Conservation (phyloP, 1,140 invertebrate species). For the Drosophila novamexicana region DNA sequence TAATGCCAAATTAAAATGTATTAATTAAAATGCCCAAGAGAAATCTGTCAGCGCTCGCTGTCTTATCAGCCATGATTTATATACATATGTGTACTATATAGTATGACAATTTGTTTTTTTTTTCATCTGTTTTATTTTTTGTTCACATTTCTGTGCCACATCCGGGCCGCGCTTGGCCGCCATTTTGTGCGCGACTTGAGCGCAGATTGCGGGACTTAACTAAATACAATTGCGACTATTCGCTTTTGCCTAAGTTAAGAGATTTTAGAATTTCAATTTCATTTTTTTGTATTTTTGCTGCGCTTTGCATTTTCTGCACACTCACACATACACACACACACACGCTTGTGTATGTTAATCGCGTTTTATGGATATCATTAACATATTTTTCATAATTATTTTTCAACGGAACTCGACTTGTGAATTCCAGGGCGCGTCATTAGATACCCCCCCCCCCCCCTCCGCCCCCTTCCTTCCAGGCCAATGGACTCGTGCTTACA, state of each 20-base stretch:
- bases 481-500: conserved; percentile 62
- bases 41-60: conserved; percentile 33
- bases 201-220: conserved; percentile 52
- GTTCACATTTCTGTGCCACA: conserved; percentile 63
- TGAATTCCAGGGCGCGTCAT: conserved; percentile 53
- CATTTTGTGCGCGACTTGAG: conserved; percentile 52
- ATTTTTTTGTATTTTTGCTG: conserved; percentile 33
- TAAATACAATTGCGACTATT: conserved; percentile 14
- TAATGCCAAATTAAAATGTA: conserved; percentile 75
- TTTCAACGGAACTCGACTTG: conserved; percentile 55
- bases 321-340: neutral
- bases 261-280: neutral
- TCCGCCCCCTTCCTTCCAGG: conserved; percentile 9
- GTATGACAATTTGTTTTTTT: conserved; percentile 49
- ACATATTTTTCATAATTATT: conserved; percentile 37
- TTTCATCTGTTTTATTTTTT: conserved; percentile 23
- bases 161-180: conserved; percentile 64
- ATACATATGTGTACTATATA: conserved; percentile 49
- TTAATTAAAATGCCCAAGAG: conserved; percentile 66
- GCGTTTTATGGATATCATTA: conserved; percentile 45
- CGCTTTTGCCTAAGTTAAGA: conserved; percentile 4
- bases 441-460: conserved; percentile 34
- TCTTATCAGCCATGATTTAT: conserved; percentile 74
- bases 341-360: neutral
- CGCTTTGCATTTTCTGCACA: conserved; percentile 52